Percentiles rank a stretch among this genome's conserved stretches.
phyloP scores from a whole-genome alignment of 2,888 invertebrate species.

The Troides aeacus region DNA sequence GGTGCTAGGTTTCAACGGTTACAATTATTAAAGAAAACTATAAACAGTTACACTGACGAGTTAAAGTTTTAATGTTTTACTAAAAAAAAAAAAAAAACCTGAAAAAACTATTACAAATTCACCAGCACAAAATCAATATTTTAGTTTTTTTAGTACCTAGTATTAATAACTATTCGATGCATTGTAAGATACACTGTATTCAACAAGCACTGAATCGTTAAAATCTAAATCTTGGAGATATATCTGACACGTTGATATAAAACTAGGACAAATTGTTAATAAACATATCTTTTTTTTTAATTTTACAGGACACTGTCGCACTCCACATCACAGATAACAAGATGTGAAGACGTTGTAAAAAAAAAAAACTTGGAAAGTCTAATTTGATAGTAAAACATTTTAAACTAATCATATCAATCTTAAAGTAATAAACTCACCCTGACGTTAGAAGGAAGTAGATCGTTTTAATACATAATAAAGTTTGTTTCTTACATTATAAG shows the following conservation, averaged over 20 bases:
- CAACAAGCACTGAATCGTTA: too few relatives aligned
- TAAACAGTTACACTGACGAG: too few relatives aligned
- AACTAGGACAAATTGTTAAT: neutral
- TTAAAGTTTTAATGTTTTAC: too few relatives aligned
- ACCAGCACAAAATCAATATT: too few relatives aligned
- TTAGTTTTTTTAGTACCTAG: too few relatives aligned
- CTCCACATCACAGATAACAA: conserved; percentile 73
- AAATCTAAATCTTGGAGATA: too few relatives aligned
- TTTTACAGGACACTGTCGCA: conserved; percentile 71
- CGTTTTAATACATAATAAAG: neutral
- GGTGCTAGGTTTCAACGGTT: too few relatives aligned
- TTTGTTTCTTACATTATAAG: conserved; percentile 7
- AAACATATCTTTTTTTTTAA: neutral
- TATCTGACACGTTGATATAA: neutral
- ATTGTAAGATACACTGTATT: too few relatives aligned
- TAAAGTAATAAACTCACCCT: conserved; percentile 18
- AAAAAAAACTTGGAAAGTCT: conserved; percentile 10
- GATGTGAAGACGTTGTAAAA: conserved; percentile 36
- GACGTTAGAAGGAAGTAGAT: conserved; percentile 15
- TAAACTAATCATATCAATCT: conserved; percentile 36
- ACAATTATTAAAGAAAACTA: too few relatives aligned
- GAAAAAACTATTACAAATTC: too few relatives aligned
- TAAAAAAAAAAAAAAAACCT: too few relatives aligned
- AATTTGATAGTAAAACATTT: conserved; percentile 31
- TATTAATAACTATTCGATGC: too few relatives aligned